These are phyloP conservation scores for Nasonia vitripennis DNA, from an alignment of 1,140 invertebrate genomes.

Conservation along the genomic window DNA sequence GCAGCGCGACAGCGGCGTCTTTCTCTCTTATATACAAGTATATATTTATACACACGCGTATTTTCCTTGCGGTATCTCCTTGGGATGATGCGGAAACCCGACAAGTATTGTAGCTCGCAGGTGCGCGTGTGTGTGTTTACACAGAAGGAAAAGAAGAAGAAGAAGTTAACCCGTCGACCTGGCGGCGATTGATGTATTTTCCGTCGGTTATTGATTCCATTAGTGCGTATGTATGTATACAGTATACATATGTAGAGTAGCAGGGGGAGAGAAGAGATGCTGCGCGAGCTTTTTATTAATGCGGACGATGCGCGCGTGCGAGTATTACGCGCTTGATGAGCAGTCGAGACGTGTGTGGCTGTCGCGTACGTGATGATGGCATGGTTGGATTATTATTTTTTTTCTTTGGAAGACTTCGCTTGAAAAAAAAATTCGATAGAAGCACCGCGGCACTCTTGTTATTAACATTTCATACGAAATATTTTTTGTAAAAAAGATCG, in stretches of 20 bases:
- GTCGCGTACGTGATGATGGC: neutral
- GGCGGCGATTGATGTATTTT: slow-evolving; percentile 33
- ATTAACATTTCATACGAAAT: too few relatives aligned
- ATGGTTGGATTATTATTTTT: neutral
- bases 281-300: slow-evolving; percentile 26
- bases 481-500: too few relatives aligned
- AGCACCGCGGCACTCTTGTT: too few relatives aligned
- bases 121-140: neutral
- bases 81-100: neutral
- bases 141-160: neutral
- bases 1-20: neutral
- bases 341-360: neutral
- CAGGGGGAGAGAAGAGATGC: neutral
- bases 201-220: slow-evolving; percentile 35
- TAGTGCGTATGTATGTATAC: neutral
- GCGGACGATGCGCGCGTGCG: neutral
- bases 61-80: neutral
- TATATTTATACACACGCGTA: neutral
- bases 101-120: neutral
- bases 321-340: neutral
- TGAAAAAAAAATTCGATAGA: too few relatives aligned
- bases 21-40: neutral
- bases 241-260: too few relatives aligned
- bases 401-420: neutral
- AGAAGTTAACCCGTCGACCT: slow-evolving; percentile 31